Percentiles rank a stretch among this genome's conserved stretches.
These are phyloP conservation scores for Oncorhynchus gorbuscha DNA, from an alignment of 2,113 vertebrate genomes.

Conservation along the genomic window DNA sequence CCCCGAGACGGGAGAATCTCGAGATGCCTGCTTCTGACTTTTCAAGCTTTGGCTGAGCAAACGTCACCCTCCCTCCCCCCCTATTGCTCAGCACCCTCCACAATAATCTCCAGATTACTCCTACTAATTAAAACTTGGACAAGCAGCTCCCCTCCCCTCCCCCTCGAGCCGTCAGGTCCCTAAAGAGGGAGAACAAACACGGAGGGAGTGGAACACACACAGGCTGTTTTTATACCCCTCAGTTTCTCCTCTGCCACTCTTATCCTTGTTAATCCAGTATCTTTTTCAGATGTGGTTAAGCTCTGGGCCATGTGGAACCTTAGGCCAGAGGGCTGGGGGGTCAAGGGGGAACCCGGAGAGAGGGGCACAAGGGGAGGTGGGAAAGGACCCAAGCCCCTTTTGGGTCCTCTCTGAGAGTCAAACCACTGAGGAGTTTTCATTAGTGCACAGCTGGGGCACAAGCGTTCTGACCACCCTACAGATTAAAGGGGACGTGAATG, in stretches of 20 bases:
- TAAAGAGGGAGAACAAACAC: conserved; percentile 62
- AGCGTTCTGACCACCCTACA: conserved; percentile 52
- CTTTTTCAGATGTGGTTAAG: conserved; percentile 71
- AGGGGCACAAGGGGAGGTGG: conserved; percentile 63
- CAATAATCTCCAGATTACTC: conserved; percentile 89
- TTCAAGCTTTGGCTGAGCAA: conserved; percentile 85
- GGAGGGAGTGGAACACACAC: conserved; percentile 60
- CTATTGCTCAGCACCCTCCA: conserved; percentile 53
- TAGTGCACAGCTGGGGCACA: conserved; percentile 84
- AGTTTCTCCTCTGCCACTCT: conserved; percentile 33
- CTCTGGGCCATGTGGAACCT: conserved; percentile 36
- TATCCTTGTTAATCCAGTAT: conserved; percentile 79
- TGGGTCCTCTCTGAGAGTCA: conserved; percentile 55
- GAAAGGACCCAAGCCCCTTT: not conserved
- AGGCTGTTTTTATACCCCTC: conserved; percentile 49
- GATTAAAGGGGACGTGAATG: conserved; percentile 33
- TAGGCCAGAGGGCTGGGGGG: conserved; percentile 50
- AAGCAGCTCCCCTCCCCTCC: conserved; percentile 80
- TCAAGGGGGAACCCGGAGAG: conserved; percentile 72
- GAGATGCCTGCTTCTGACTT: conserved; percentile 64
- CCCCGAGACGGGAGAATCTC: not conserved
- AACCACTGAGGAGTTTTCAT: conserved; percentile 68
- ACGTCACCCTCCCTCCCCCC: conserved; percentile 64
- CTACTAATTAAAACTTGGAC: conserved; percentile 95
- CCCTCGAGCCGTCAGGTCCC: conserved; percentile 51